Evolutionary conservation across 2,888 invertebrate genomes (phyloP), one percentile per base, ranked within the genome.

Genomic region (Tiliacea aurago): DNA sequence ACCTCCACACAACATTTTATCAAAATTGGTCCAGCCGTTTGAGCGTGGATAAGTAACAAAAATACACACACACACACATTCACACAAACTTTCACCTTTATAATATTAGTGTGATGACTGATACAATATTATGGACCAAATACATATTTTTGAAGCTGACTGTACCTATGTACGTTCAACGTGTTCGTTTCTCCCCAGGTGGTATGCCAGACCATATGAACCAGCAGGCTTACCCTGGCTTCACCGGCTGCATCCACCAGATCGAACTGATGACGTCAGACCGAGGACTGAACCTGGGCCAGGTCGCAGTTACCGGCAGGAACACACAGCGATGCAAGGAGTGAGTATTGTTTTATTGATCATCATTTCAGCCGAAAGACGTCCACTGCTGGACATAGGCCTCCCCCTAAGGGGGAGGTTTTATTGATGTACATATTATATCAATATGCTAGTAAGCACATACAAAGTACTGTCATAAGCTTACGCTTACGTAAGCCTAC

Each of bases 191-290:
- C 1, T 68, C 37, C 43, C 5, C 86, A 98, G 98, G 99, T 89
- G 99, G 99, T 61, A 97, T 98, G 18, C 99, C 99, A 0, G 97
- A 98, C 84, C 94, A 97, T 65, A 93, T 97, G 63, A 95, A 96
- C 81, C 97, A 98, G 95, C 97, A 98, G 43, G 97, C 97, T 56
- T 97, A 97, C 81, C 97, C 97, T 23, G 98, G 98, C 37, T 98
- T 99, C 90, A 96, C 95, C 67, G 99, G 99, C 23, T 99, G 99
- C 93, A 97, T 99, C 74, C 98, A 98, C 88, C 97, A 98, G 70
- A 96, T 99, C 58, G 98, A 98, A 90, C 97, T 98, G 74, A 98
- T 98, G 94, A 96, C 97, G 89, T 95, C 97, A 28, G 55, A 73
- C 4, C 97, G 97, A 77, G 97, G 97, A 59, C 95, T 99, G 76